phyloP scores from a whole-genome alignment of 2,888 invertebrate genomes.

The Melanostoma scalare region DNA sequence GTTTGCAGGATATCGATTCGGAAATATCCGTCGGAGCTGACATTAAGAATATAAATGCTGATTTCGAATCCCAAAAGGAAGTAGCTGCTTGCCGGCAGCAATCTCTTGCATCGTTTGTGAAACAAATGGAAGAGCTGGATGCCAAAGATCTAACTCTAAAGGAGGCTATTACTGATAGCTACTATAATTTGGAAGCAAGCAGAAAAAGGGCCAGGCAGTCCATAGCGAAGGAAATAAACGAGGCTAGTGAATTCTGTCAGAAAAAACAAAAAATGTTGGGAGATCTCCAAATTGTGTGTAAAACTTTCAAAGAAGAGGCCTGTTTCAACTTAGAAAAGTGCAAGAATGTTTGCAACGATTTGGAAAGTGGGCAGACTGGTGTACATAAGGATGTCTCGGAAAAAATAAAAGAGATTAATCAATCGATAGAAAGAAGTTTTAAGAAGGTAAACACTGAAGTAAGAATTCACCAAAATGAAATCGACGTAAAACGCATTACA shows the following conservation, averaged over 20 bases:
- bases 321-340: constrained; percentile 54
- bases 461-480: constrained; percentile 65
- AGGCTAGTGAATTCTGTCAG: constrained; percentile 42
- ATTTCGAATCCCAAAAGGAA: constrained; percentile 74
- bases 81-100: constrained; percentile 75
- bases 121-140: constrained; percentile 81
- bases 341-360: constrained; percentile 32
- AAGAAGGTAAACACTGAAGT: constrained; percentile 67
- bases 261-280: constrained; percentile 20
- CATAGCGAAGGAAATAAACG: constrained; percentile 16
- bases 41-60: constrained; percentile 73
- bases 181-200: constrained; percentile 75
- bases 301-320: constrained; percentile 44
- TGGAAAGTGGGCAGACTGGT: constrained; percentile 71
- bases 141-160: constrained; percentile 77
- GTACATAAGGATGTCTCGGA: constrained; percentile 28
- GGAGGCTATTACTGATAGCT: constrained; percentile 75
- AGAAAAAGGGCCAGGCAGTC: constrained; percentile 41
- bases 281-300: constrained; percentile 25
- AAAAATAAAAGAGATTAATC: constrained; percentile 9
- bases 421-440: constrained; percentile 41
- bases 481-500: constrained; percentile 67
- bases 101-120: constrained; percentile 76
- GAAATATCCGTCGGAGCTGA: constrained; percentile 58
- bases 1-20: constrained; percentile 71